These are phyloP conservation scores for Dermolepida albohirtum DNA, from an alignment of 2,888 invertebrate species.

Conservation along the genomic window DNA sequence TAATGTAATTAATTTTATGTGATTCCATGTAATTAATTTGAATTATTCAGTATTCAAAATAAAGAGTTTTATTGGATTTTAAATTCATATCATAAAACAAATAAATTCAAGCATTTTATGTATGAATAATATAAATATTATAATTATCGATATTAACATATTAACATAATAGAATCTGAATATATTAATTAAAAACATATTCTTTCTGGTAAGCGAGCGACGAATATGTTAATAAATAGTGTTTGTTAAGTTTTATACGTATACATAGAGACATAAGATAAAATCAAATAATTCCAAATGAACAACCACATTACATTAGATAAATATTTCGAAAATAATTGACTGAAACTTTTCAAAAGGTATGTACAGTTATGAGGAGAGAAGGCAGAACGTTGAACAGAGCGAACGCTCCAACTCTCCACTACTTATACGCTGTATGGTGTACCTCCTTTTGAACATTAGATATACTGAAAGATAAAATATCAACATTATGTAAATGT, in stretches of 20 bases:
- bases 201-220: background rate
- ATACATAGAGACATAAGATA: conserved; percentile 9
- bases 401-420: background rate
- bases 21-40: too few species aligned
- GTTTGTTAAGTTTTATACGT: too few species aligned
- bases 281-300: conserved; percentile 34
- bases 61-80: too few species aligned
- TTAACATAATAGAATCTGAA: conserved; percentile 21
- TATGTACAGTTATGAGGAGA: conserved; percentile 10
- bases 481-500: conserved; percentile 45
- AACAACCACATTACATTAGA: conserved; percentile 37
- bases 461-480: conserved; percentile 43
- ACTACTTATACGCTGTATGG: conserved; percentile 1
- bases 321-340: conserved; percentile 41
- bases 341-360: conserved; percentile 28
- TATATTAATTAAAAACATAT: conserved; percentile 17
- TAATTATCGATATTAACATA: too few species aligned
- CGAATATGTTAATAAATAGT: background rate
- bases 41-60: too few species aligned
- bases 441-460: conserved; percentile 24
- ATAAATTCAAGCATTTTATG: too few species aligned
- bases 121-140: too few species aligned
- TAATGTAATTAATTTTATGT: too few species aligned
- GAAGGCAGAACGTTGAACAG: background rate
- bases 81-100: too few species aligned